Conservation (phyloP, 2,113 vertebrate genomes). For the Brienomyrus brachyistius region DNA sequence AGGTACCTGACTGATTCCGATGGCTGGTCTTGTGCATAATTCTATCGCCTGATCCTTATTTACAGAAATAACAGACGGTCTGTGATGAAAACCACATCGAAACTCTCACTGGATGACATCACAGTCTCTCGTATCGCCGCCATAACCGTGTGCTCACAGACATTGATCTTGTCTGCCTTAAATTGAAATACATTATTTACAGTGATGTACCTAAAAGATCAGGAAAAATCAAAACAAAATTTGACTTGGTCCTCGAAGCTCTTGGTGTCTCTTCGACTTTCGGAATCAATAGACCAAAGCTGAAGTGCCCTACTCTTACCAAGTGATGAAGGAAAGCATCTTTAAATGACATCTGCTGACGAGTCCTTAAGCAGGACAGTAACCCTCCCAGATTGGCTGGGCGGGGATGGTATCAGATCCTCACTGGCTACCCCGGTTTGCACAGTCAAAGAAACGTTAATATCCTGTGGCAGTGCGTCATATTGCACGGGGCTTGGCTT, state of each 20-base stretch:
- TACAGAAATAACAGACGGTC: background rate
- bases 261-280: background rate
- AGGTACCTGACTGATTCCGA: background rate
- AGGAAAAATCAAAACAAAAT: background rate
- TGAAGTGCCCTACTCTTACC: background rate
- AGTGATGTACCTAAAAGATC: background rate
- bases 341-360: background rate
- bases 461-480: background rate
- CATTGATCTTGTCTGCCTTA: background rate
- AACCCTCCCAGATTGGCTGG: background rate
- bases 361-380: background rate
- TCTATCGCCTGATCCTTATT: background rate
- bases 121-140: background rate
- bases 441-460: background rate
- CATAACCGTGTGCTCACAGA: background rate
- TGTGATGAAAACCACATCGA: background rate
- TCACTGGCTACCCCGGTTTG: background rate
- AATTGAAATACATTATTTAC: background rate
- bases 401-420: background rate
- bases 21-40: background rate
- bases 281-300: slow-evolving; percentile 11
- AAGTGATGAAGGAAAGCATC: background rate
- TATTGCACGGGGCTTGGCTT: background rate
- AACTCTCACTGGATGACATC: background rate
- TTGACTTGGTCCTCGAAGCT: background rate